Conservation (phyloP, 2,113 vertebrate species). For the Alectura lathami region DNA sequence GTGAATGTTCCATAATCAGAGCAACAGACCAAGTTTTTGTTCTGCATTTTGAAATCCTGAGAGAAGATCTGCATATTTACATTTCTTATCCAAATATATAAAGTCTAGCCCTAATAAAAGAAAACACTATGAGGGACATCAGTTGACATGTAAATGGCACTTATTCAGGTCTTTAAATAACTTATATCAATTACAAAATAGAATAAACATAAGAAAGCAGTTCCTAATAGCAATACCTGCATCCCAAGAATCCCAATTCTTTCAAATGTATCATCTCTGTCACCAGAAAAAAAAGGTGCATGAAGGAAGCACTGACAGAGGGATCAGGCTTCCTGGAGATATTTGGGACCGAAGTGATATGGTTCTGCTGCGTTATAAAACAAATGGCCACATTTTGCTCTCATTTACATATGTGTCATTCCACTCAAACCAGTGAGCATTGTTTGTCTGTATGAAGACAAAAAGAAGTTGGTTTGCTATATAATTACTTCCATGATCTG, state of each 20-base stretch:
- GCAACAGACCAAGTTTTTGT: not conserved
- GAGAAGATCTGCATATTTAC: not conserved
- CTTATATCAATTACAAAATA: not conserved
- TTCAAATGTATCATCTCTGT: not conserved
- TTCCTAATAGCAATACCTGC: not conserved
- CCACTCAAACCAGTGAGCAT: slow-evolving; percentile 7
- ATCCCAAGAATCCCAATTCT: not conserved
- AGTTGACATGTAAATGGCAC: not conserved
- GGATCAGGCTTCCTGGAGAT: not conserved
- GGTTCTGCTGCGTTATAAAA: not conserved
- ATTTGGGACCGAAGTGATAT: not conserved
- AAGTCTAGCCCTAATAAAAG: not conserved
- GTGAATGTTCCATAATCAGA: not conserved
- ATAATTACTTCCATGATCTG: slow-evolving; percentile 18
- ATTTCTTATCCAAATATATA: not conserved
- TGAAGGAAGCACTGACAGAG: not conserved
- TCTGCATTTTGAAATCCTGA: not conserved
- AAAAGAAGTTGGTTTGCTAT: slow-evolving; percentile 7
- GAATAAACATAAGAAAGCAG: not conserved
- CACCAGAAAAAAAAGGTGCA: not conserved
- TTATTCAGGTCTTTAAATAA: not conserved
- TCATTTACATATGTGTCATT: slow-evolving; percentile 4
- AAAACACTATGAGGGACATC: not conserved
- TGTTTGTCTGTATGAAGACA: not conserved
- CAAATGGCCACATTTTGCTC: not conserved